Percentiles rank a stretch among this genome's conserved stretches.
These are phyloP conservation scores for Contarinia nasturtii DNA, from an alignment of 1,140 invertebrate genomes.

Conservation along the genomic window DNA sequence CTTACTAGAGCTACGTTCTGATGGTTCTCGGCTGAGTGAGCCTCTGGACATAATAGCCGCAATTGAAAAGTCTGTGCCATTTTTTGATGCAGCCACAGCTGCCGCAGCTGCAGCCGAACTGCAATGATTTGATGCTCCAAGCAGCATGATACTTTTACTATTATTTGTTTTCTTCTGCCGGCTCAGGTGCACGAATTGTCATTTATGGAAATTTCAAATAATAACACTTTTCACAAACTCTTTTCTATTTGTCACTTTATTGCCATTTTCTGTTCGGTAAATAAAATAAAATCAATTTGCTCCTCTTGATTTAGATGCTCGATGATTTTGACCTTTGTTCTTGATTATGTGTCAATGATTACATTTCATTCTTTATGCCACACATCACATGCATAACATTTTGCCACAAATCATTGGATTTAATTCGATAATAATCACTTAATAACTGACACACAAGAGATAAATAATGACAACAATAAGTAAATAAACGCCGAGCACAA, in stretches of 20 bases:
- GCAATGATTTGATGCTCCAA: constrained; percentile 7
- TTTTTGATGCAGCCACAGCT: constrained; percentile 23
- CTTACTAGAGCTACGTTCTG: constrained; percentile 24
- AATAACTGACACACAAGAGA: too few species aligned
- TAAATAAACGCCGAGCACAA: too few species aligned
- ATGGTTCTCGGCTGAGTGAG: constrained; percentile 32
- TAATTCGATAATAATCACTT: too few species aligned
- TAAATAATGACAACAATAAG: too few species aligned
- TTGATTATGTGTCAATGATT: too few species aligned
- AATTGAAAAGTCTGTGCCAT: constrained; percentile 81
- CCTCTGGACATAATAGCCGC: constrained; percentile 78
- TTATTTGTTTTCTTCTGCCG: background rate
- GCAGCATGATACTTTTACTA: background rate
- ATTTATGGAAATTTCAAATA: constrained; percentile 3
- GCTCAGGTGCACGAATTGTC: constrained; percentile 5
- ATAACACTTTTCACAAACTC: too few species aligned
- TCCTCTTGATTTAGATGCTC: too few species aligned
- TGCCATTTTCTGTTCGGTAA: background rate
- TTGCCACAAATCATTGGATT: too few species aligned
- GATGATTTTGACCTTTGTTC: too few species aligned
- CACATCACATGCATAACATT: background rate
- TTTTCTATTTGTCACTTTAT: background rate
- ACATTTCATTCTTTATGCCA: too few species aligned
- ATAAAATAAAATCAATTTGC: background rate
- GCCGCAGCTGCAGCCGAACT: constrained; percentile 8